Evolutionary conservation across 2,797 vertebrate species (phyloP), one percentile per base, ranked within the genome.

Genomic region (Galagoides demidoff): DNA sequence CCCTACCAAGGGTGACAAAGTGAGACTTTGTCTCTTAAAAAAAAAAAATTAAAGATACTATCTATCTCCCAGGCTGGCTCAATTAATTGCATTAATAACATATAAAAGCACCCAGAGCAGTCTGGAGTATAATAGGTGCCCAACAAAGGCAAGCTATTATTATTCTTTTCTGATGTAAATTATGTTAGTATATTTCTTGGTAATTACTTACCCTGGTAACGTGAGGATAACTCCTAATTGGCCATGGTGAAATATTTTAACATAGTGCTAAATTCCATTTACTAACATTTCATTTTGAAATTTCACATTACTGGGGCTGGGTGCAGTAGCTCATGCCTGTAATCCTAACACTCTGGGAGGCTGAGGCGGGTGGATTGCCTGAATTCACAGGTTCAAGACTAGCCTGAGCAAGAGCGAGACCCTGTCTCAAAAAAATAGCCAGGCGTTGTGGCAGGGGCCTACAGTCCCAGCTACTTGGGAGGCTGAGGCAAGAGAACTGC

Each of bases 231-330:
- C 43, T 83, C 37, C 85, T 76, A 59, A 19, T 37, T 87, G 55
- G 64, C 66, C 22, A n/a, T 27, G 29, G 49, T 43, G 39, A 83
- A 86, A 90, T 37, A 81, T 22, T 79, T 85, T 29, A 89, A 66
- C 29, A 37, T 55, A 52, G 5, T 66, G 19, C 25, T 87, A 66
- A 88, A 43, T 63, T 82, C 34, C 37, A 81, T n/a, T 57, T 45
- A 37, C 71, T 78, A 81, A 25, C 52, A 85, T 49, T 61, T 89
- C 52, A 85, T 57, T 61, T 89, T 95, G 49, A 84, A 95, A 76
- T 74, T 77, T 92, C 39, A 66, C 22, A 90, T 37, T 45, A 84
- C 45, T 83, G 37, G 49, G 49, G 49, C 49, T 49, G 49, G 49
- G 49, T 49, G 49, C n/a, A 13, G 12, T 49, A 49, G 11, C 45